Conservation (phyloP, 2,113 vertebrate genomes). For the Neolamprologus toae region DNA sequence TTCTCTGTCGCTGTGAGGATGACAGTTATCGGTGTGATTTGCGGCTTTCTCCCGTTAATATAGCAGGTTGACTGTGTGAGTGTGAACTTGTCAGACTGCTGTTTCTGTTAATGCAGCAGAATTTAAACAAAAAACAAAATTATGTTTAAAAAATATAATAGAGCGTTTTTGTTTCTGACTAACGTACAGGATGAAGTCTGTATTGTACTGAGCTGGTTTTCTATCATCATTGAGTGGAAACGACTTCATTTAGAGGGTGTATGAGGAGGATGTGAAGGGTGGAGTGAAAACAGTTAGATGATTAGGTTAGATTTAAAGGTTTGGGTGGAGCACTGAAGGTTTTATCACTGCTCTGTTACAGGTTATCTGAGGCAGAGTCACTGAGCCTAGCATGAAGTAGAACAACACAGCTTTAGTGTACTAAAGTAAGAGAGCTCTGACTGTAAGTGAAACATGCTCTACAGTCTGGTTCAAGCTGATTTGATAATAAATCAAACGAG, state of each 20-base stretch:
- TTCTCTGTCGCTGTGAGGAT: neutral
- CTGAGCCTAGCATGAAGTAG: neutral
- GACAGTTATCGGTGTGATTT: accelerated
- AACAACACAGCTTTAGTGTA: neutral
- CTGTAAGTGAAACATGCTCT: neutral
- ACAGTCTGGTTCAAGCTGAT: neutral
- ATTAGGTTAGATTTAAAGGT: neutral
- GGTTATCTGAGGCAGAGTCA: neutral
- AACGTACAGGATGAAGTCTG: neutral
- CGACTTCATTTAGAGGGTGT: accelerated
- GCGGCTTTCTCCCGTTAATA: neutral
- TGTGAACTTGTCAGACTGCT: neutral
- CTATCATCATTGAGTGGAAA: neutral
- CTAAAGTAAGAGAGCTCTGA: neutral
- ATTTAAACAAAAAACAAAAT: neutral
- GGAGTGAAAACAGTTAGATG: neutral
- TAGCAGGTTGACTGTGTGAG: neutral
- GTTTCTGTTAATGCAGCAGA: neutral
- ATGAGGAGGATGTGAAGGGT: neutral
- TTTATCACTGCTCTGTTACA: neutral
- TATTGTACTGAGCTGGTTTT: neutral
- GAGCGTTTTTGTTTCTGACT: neutral
- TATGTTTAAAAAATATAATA: neutral
- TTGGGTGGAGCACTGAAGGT: neutral
- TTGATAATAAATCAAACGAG: neutral